Percentiles rank a stretch among this genome's conserved stretches.
Evolutionary conservation across 2,113 vertebrate genomes (phyloP).

Genomic region (Gobio gobio): DNA sequence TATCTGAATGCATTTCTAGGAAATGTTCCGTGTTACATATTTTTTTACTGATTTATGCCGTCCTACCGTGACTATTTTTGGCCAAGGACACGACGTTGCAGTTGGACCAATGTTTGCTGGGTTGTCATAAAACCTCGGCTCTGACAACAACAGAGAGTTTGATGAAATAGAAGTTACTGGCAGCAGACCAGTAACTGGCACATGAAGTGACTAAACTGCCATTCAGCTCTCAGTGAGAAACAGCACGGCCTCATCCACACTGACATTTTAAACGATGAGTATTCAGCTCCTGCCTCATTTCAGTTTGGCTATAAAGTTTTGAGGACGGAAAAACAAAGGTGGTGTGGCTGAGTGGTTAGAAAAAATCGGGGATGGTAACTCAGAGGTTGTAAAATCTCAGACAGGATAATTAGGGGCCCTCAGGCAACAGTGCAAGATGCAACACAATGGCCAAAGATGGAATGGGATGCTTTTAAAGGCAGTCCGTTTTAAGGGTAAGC

Average conservation of each 20-base stretch:
- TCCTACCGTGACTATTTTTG: no score
- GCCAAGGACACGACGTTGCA: no score
- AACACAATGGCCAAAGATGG: neutral
- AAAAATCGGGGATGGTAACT: neutral
- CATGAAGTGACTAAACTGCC: constrained; percentile 8
- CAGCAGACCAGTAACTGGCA: constrained; percentile 26
- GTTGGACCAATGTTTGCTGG: no score
- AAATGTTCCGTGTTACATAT: no score
- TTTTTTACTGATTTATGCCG: no score
- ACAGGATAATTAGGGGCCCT: neutral
- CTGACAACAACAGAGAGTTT: constrained; percentile 34
- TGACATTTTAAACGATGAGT: constrained; percentile 28
- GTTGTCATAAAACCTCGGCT: constrained; percentile 30
- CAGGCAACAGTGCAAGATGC: neutral
- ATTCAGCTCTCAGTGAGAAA: constrained; percentile 29
- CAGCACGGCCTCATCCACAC: constrained; percentile 14
- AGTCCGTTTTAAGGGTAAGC: neutral
- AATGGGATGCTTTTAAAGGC: neutral
- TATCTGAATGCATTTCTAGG: no score
- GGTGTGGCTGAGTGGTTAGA: neutral
- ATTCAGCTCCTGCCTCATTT: neutral
- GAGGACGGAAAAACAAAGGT: neutral
- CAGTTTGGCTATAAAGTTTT: neutral
- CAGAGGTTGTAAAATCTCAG: neutral
- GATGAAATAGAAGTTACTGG: constrained; percentile 32